These are phyloP conservation scores for Achlya flavicornis DNA, from an alignment of 2,888 invertebrate species.

Conservation along the genomic window DNA sequence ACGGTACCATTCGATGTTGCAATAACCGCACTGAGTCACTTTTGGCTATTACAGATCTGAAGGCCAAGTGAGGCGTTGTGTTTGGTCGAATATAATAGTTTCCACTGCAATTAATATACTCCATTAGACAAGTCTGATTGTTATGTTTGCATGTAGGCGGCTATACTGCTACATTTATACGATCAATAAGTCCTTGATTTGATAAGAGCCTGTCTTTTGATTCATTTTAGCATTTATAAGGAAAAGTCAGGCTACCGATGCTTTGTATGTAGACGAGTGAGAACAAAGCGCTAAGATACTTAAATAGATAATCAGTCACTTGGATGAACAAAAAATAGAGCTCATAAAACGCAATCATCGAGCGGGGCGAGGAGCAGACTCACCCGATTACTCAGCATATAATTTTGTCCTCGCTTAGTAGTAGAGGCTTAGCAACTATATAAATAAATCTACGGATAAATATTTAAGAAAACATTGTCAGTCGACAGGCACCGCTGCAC, in stretches of 20 bases:
- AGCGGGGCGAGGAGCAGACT: conserved; percentile 68
- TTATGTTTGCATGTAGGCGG: conserved; percentile 45
- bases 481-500: conserved; percentile 68
- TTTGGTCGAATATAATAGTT: conserved; percentile 54
- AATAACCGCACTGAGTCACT: conserved; percentile 64
- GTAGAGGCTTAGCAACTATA: conserved; percentile 54
- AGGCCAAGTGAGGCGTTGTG: conserved; percentile 60
- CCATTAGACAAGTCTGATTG: conserved; percentile 55
- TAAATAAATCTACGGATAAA: conserved; percentile 77
- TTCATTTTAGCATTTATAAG: not conserved
- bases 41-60: conserved; percentile 61
- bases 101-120: conserved; percentile 54
- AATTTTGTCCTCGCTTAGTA: conserved; percentile 67
- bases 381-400: conserved; percentile 76
- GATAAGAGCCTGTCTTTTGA: conserved; percentile 14
- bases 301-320: conserved; percentile 56
- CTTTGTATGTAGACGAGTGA: conserved; percentile 29
- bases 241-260: conserved; percentile 12
- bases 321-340: conserved; percentile 57
- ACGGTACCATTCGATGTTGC: conserved; percentile 41
- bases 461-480: conserved; percentile 72
- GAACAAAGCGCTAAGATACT: conserved; percentile 37
- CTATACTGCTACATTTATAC: conserved; percentile 31
- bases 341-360: conserved; percentile 67
- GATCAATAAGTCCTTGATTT: conserved; percentile 33